Evolutionary conservation across 2,113 vertebrate species (phyloP).

Genomic region (Cyprinodon tularosa): DNA sequence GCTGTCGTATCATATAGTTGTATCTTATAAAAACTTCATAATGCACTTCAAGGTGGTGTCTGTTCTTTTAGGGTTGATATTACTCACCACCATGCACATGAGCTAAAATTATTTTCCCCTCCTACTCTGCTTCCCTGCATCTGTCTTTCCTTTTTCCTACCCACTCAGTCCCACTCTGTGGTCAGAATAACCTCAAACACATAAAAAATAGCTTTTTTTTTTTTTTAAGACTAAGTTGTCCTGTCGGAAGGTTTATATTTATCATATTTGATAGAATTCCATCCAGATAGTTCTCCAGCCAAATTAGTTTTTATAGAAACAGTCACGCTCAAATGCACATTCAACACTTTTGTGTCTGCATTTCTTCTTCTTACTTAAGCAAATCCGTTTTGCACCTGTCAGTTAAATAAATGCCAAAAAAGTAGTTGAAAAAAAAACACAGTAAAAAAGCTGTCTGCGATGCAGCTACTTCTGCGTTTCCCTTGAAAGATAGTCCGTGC

Average conservation of each 20-base stretch:
- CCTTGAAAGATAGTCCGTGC: not conserved
- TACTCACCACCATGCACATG: not conserved
- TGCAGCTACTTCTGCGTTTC: not conserved
- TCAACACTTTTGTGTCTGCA: not conserved
- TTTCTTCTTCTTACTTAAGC: not conserved
- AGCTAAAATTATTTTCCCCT: constrained; percentile 4
- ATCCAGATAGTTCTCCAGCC: not conserved
- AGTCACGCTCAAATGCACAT: not conserved
- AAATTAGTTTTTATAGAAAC: not conserved
- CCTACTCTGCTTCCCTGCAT: constrained; percentile 19
- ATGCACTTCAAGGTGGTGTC: not conserved
- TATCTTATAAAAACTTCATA: not conserved
- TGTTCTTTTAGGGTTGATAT: not conserved
- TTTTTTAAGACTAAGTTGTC: not conserved
- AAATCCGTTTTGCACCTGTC: not conserved
- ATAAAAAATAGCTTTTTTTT: not conserved
- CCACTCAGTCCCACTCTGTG: constrained; percentile 6
- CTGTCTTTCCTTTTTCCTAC: constrained; percentile 15
- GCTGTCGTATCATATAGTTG: not conserved
- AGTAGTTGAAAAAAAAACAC: not conserved
- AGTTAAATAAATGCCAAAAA: not conserved
- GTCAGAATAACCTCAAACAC: not conserved
- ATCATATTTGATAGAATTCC: not conserved
- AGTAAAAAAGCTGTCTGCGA: not conserved
- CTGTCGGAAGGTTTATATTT: not conserved